Conservation (phyloP, 1,140 invertebrate species). For the Rhopalosiphum padi region DNA sequence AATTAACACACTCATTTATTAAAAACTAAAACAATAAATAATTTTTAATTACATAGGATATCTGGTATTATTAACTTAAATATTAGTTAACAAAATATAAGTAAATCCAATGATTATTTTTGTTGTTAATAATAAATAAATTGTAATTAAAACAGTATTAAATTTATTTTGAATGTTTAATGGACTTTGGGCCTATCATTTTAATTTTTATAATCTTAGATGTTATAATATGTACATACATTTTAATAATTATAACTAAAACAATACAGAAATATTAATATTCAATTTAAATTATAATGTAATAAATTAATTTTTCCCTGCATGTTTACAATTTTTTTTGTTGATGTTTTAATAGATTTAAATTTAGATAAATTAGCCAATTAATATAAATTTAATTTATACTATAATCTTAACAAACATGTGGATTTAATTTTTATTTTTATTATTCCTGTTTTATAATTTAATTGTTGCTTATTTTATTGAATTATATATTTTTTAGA, state of each 20-base stretch:
- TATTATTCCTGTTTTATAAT: not conserved
- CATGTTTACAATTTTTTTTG: not conserved
- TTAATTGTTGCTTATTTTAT: not conserved
- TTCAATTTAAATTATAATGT: not conserved
- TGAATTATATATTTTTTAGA: conserved; percentile 40
- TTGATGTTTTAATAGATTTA: not conserved
- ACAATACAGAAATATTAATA: not conserved
- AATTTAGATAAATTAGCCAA: not conserved
- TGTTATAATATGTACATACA: not conserved
- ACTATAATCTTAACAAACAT: not conserved
- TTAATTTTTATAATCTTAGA: not conserved
- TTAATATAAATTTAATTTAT: not conserved
- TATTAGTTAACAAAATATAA: not conserved
- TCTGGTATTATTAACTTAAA: not conserved
- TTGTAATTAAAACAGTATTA: not conserved
- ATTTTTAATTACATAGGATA: not conserved
- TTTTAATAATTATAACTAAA: not conserved
- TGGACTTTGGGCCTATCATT: not conserved
- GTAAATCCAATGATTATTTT: not conserved
- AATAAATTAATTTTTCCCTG: not conserved
- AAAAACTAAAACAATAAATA: not conserved
- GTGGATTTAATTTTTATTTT: not conserved
- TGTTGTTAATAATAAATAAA: not conserved
- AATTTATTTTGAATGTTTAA: not conserved
- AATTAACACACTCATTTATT: not conserved